Percentiles rank a stretch among this genome's conserved stretches.
Conservation (phyloP, 2,888 invertebrate genomes). For the Leptogaster cylindrica region DNA sequence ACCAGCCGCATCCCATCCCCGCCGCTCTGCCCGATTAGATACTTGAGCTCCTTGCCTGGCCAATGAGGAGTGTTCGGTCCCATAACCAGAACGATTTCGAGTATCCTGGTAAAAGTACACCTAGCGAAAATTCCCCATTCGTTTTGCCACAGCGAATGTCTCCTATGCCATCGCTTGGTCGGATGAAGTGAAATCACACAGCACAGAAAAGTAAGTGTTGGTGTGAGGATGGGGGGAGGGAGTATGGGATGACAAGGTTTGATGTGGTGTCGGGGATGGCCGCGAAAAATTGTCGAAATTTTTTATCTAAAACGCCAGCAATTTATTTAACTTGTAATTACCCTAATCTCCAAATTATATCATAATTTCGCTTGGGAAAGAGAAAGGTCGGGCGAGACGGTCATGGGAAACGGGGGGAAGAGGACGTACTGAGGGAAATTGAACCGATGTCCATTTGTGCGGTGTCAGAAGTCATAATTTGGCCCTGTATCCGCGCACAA, state of each 20-base stretch:
- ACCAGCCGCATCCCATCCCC: slow-evolving; percentile 1
- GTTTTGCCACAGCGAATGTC: slow-evolving; percentile 1
- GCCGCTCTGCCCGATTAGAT: slow-evolving; percentile 33
- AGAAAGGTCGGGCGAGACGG: background rate
- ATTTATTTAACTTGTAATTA: slow-evolving; percentile 47
- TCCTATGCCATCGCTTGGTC: background rate
- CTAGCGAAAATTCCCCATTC: slow-evolving; percentile 1
- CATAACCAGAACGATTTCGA: background rate
- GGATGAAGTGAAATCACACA: background rate
- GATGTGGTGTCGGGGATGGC: background rate
- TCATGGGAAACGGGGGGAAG: background rate
- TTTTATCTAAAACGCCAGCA: slow-evolving; percentile 45
- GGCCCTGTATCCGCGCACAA: too few species aligned
- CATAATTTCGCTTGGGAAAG: slow-evolving; percentile 41
- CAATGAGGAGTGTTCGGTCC: background rate
- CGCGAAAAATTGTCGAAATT: slow-evolving; percentile 38
- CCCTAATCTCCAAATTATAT: slow-evolving; percentile 47
- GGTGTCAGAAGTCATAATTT: too few species aligned
- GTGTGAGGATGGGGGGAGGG: background rate
- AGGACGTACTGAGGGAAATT: background rate
- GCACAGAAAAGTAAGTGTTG: background rate
- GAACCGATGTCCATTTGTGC: slow-evolving; percentile 19
- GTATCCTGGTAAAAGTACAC: background rate
- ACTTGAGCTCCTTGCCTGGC: background rate
- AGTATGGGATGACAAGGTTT: background rate